Conservation (phyloP, 1,140 invertebrate species). For the Pararge aegeria region DNA sequence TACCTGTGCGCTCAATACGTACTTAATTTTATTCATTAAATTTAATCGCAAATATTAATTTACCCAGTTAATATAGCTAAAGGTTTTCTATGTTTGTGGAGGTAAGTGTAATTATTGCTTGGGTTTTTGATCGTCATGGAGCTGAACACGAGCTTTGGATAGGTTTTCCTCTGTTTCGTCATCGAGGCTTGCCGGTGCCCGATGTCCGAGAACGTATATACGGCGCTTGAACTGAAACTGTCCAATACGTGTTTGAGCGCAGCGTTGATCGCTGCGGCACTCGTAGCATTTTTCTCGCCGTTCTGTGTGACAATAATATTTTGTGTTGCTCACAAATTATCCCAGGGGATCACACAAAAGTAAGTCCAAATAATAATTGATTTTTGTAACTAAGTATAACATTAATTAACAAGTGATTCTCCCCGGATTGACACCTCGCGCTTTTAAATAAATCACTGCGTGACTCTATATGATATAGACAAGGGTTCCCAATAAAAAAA, state of each 20-base stretch:
- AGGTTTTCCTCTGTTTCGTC: constrained; percentile 34
- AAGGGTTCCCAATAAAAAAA: too few species aligned
- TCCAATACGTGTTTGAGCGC: constrained; percentile 52
- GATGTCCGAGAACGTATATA: constrained; percentile 13
- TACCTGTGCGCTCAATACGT: neutral
- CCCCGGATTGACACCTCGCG: too few species aligned
- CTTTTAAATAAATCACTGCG: too few species aligned
- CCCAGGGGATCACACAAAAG: constrained; percentile 39
- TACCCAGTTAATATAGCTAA: neutral
- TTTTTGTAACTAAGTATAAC: too few species aligned
- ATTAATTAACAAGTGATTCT: too few species aligned
- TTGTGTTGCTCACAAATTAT: constrained; percentile 12
- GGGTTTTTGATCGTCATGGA: constrained; percentile 5
- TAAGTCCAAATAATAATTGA: constrained; percentile 31
- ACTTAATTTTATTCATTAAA: neutral
- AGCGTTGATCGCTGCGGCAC: constrained; percentile 36
- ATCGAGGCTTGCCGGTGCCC: constrained; percentile 10
- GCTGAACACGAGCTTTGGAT: constrained; percentile 25
- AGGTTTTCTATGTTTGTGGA: neutral
- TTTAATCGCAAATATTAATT: neutral
- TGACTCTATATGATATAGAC: too few species aligned
- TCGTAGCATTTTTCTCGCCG: constrained; percentile 35
- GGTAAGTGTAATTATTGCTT: constrained; percentile 2
- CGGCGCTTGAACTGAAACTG: constrained; percentile 1
- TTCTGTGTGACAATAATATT: constrained; percentile 35